These are phyloP conservation scores for Piaya cayana DNA, from an alignment of 2,113 vertebrate genomes.

Conservation along the genomic window DNA sequence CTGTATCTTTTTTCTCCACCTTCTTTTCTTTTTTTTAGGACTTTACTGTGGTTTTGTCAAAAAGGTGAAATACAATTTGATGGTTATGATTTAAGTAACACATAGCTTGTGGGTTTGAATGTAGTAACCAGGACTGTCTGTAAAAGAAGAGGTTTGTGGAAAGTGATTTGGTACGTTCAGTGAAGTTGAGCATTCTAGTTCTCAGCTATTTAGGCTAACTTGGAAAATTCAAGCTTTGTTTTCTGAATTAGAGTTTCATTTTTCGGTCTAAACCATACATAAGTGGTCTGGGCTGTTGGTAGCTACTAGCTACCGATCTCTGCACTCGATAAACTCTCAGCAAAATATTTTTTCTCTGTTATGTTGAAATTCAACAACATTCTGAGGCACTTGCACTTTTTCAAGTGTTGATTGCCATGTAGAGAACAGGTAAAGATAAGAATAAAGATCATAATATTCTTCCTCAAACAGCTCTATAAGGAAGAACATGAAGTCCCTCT, in stretches of 20 bases:
- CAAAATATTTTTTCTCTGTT: not conserved
- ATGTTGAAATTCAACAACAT: not conserved
- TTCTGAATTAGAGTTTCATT: not conserved
- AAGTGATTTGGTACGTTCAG: not conserved
- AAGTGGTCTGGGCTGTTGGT: not conserved
- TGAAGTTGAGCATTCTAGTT: not conserved
- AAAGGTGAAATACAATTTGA: not conserved
- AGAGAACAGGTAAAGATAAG: not conserved
- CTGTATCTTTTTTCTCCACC: not conserved
- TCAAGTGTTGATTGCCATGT: not conserved
- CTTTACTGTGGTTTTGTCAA: conserved; percentile 13
- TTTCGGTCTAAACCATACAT: not conserved
- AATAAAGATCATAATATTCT: not conserved
- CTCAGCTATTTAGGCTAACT: not conserved
- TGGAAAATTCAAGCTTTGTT: conserved; percentile 10
- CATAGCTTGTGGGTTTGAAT: not conserved
- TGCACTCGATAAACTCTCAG: not conserved
- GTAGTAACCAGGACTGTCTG: not conserved
- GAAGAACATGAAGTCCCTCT: not conserved
- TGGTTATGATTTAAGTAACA: not conserved
- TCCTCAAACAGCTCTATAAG: not conserved
- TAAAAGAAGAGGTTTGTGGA: not conserved
- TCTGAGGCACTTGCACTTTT: not conserved
- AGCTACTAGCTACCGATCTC: not conserved
- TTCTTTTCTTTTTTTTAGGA: conserved; percentile 26